Base-by-base conservation (phyloP, 2,113 vertebrate species). In the Planiliza haematocheilus region DNA sequence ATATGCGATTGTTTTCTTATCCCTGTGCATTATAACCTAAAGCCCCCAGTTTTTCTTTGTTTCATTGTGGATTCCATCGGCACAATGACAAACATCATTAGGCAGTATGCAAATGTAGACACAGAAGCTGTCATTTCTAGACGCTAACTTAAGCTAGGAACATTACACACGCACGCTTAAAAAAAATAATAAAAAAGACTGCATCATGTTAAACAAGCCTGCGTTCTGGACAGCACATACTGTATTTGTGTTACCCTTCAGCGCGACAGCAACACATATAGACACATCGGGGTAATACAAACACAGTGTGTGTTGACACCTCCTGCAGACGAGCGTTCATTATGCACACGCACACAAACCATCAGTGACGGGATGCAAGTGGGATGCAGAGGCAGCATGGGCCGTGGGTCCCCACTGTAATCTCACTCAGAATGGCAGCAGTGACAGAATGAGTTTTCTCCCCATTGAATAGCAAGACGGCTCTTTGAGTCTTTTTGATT, bases 401-500 rank as follows among this genome's bases (percentile, higher is more conserved):
- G 81, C 88, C 57, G 49, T 38, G 78, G 84, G 68, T 91, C 85
- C 87, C 89, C 80, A 79, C 78, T 84, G 86, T 88, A 92, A 92
- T 93, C 89, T 90, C 79, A 75, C 85, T 78, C 67, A 86, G 88
- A 88, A 88, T 80, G 86, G 82, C 81, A 89, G 86, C 79, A 20
- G 74, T 89, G 91, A 88, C 87, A 90, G 82, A 86, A 88, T 87
- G 80, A 91, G 76, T 88, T 87, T 89, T 88, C 81, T 83, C 86
- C 88, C 89, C 65, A 72, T 85, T 87, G 89, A 86, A 86, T 88
- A 77, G 81, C 53, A 74, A 82, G 87, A 86, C 53, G 48, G 81
- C 70, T 91, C 86, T 90, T 92, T 92, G 86, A 90, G 91, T 77
- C 81, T 77, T 90, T 90, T 90, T 91, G 86, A 92, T 93, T 92